These are phyloP conservation scores for Ciconia stormi DNA, from an alignment of 2,113 vertebrate genomes.

Conservation along the genomic window DNA sequence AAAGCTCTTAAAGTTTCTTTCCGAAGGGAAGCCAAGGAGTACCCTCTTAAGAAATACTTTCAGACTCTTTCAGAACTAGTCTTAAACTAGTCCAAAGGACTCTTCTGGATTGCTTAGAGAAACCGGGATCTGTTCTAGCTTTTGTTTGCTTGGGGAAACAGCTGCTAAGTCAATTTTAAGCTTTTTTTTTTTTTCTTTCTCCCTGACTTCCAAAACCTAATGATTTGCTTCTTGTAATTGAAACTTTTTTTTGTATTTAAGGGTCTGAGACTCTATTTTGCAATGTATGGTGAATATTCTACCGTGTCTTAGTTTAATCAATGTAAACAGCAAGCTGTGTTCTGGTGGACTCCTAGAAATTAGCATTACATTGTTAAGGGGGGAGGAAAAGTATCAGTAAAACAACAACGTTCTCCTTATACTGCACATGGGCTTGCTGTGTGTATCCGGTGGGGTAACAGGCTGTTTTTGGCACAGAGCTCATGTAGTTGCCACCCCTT, in stretches of 20 bases:
- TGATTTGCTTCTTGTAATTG: background rate
- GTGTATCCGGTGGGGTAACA: background rate
- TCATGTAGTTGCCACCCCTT: background rate
- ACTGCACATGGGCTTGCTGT: background rate
- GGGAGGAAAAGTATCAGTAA: background rate
- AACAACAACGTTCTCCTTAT: background rate
- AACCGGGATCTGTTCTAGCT: background rate
- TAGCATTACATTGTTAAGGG: rapidly evolving
- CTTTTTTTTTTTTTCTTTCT: background rate
- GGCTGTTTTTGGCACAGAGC: background rate
- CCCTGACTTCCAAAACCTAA: background rate
- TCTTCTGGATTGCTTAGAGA: background rate
- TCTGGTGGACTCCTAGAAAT: background rate
- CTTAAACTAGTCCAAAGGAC: background rate
- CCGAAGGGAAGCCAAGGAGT: background rate
- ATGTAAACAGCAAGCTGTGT: background rate
- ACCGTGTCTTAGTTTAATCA: rapidly evolving
- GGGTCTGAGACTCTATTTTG: background rate
- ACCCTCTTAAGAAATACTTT: background rate
- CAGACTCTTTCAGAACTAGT: background rate
- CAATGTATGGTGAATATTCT: background rate
- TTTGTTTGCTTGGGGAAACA: conserved; percentile 13
- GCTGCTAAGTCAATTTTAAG: background rate
- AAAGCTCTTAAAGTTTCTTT: background rate
- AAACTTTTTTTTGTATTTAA: background rate